These are phyloP conservation scores for Sapajus apella DNA, from an alignment of 2,113 vertebrate species.

Conservation along the genomic window DNA sequence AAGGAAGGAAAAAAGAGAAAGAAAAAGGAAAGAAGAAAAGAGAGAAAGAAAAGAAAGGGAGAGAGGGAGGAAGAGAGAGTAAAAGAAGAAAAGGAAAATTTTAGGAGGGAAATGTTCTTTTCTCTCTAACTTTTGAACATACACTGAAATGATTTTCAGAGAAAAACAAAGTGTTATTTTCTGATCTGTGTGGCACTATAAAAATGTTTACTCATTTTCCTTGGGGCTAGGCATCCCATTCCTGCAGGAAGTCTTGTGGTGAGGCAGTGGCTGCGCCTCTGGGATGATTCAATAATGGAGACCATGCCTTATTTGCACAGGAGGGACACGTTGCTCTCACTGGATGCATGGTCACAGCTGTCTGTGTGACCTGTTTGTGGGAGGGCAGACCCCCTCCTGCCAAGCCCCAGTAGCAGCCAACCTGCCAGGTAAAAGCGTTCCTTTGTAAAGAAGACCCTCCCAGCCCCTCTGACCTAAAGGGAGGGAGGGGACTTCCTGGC, in stretches of 20 bases:
- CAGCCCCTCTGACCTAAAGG: not conserved
- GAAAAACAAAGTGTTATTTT: not conserved
- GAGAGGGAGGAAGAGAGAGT: too few relatives aligned
- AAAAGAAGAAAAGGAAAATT: not conserved
- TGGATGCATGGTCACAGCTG: not conserved
- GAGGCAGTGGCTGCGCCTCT: not conserved
- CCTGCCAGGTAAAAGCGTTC: not conserved
- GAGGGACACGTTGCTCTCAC: not conserved
- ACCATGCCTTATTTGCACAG: conserved; percentile 37
- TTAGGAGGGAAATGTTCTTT: not conserved
- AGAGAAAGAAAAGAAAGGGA: too few relatives aligned
- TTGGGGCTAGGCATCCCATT: not conserved
- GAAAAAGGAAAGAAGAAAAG: too few relatives aligned
- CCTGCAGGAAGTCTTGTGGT: conserved; percentile 44
- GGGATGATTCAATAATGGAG: not conserved
- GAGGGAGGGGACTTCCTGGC: too few relatives aligned
- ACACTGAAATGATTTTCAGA: not conserved
- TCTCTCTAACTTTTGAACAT: not conserved
- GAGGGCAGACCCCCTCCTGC: not conserved
- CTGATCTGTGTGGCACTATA: not conserved
- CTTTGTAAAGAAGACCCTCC: not conserved
- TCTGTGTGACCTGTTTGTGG: not conserved
- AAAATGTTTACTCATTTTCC: not conserved
- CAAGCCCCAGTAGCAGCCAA: not conserved
- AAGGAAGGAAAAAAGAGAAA: fast-evolving